These are phyloP conservation scores for Taphrorychus bicolor DNA, from an alignment of 2,888 invertebrate genomes.

Conservation along the genomic window DNA sequence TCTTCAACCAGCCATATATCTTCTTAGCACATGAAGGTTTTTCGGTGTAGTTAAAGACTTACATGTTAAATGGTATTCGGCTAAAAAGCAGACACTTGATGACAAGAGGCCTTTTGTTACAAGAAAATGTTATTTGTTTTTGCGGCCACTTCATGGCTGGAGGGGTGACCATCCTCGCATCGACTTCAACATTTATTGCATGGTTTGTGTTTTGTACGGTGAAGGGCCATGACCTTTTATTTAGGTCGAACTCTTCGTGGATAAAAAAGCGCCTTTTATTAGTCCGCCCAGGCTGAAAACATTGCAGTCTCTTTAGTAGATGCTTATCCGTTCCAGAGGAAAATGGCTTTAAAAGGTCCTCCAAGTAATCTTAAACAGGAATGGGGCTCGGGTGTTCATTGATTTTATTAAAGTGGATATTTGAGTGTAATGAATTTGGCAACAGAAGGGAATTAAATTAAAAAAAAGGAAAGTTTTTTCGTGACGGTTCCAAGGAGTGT, in stretches of 20 bases:
- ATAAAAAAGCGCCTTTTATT: not conserved
- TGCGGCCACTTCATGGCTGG: not conserved
- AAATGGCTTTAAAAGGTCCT: not conserved
- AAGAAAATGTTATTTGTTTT: not conserved
- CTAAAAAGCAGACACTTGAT: not conserved
- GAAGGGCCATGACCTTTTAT: too few species aligned
- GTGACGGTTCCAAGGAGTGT: too few species aligned
- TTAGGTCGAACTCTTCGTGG: not conserved
- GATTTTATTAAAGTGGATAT: not conserved
- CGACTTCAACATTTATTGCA: not conserved
- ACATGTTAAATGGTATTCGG: not conserved
- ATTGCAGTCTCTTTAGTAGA: not conserved
- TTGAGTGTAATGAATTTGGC: not conserved
- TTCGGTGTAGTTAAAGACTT: not conserved
- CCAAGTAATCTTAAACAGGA: not conserved
- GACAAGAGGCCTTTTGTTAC: not conserved
- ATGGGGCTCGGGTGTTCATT: not conserved
- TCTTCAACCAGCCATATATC: slow-evolving; percentile 3
- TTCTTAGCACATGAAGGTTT: not conserved
- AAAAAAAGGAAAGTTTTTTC: not conserved
- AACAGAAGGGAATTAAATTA: not conserved
- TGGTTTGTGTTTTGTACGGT: not conserved
- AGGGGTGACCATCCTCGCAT: not conserved
- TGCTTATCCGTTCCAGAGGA: not conserved
- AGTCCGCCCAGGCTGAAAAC: not conserved